phyloP scores from a whole-genome alignment of 1,140 invertebrate species.

The Drosophila quadrilineata region DNA sequence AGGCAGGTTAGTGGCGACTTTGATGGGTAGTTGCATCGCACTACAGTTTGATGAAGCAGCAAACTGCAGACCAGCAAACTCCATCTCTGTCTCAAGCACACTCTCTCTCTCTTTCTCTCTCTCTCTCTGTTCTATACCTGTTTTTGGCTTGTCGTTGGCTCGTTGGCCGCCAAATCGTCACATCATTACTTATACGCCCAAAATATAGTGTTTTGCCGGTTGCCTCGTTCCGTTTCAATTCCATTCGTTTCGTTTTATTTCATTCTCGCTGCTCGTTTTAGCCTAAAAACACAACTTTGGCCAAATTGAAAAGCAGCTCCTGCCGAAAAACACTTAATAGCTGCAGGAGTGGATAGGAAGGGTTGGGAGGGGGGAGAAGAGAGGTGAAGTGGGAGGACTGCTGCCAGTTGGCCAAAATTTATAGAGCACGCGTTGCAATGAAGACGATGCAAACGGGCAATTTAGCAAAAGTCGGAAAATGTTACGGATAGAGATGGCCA shows the following conservation, averaged over 20 bases:
- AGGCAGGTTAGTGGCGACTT: slow-evolving; percentile 4
- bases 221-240: not conserved
- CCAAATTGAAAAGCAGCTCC: slow-evolving; percentile 70
- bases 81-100: not conserved
- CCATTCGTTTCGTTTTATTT: too few relatives aligned
- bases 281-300: slow-evolving; percentile 37
- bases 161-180: slow-evolving; percentile 69
- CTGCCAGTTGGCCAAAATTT: slow-evolving; percentile 63
- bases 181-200: slow-evolving; percentile 74
- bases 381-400: not conserved
- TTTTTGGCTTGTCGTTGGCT: slow-evolving; percentile 45
- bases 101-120: too few relatives aligned
- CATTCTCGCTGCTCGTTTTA: not conserved
- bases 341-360: too few relatives aligned
- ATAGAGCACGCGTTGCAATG: slow-evolving; percentile 40
- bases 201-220: slow-evolving; percentile 64
- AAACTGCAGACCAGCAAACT: too few relatives aligned
- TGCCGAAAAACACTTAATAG: slow-evolving; percentile 14
- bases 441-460: slow-evolving; percentile 54
- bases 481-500: not conserved
- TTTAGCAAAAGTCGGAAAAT: slow-evolving; percentile 40
- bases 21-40: too few relatives aligned
- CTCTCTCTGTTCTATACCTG: too few relatives aligned
- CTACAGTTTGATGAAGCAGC: too few relatives aligned
- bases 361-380: not conserved